Percentiles rank a stretch among this genome's conserved stretches.
Conservation (phyloP, 2,113 vertebrate genomes). For the Hippocampus zosterae region DNA sequence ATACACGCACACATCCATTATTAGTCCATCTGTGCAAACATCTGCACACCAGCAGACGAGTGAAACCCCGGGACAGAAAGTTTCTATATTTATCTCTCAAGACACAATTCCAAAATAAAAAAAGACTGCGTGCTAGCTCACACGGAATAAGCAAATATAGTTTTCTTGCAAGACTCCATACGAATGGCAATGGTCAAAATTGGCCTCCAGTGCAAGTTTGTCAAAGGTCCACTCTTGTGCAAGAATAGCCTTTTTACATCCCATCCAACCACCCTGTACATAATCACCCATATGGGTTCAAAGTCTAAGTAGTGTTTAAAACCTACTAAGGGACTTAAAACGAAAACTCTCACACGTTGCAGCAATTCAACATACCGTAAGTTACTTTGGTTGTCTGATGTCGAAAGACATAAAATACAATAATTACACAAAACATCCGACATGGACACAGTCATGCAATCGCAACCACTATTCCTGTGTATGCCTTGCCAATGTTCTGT, state of each 20-base stretch:
- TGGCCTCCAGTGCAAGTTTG: not conserved
- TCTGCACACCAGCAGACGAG: constrained; percentile 17
- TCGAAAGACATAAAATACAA: too few relatives aligned
- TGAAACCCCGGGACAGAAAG: constrained; percentile 3
- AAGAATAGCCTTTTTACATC: constrained; percentile 17
- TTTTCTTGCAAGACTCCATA: not conserved
- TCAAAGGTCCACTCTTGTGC: constrained; percentile 26
- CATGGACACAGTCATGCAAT: too few relatives aligned
- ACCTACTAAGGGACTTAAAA: not conserved
- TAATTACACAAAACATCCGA: too few relatives aligned
- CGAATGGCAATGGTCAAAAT: constrained; percentile 3
- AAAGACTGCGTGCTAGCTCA: not conserved
- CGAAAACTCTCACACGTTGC: not conserved
- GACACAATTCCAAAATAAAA: constrained; percentile 20
- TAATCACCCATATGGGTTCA: constrained; percentile 11
- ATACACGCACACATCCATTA: not conserved
- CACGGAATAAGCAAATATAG: not conserved
- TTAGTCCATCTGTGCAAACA: constrained; percentile 17
- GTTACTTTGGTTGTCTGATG: not conserved
- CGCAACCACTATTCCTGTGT: too few relatives aligned
- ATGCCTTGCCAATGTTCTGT: too few relatives aligned
- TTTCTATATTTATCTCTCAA: constrained; percentile 5
- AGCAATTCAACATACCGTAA: not conserved
- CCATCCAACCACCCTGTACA: constrained; percentile 27
- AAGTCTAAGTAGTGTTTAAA: constrained; percentile 2